These are phyloP conservation scores for Apodemia hepburni DNA, from an alignment of 2,888 invertebrate genomes.

Conservation along the genomic window DNA sequence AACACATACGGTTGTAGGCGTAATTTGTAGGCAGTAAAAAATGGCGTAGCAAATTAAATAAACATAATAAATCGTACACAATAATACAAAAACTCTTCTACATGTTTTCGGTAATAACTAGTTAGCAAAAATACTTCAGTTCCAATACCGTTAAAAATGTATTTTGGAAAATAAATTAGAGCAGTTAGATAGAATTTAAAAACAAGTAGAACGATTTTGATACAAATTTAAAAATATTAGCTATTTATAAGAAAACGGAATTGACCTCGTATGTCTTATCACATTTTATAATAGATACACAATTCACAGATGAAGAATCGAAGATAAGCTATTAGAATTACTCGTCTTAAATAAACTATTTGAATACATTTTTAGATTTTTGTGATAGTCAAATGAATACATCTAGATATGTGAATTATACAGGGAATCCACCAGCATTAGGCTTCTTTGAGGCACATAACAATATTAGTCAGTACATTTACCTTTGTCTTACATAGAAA, in stretches of 20 bases:
- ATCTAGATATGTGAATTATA: constrained; percentile 14
- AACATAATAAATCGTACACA: too few species aligned
- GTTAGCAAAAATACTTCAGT: too few species aligned
- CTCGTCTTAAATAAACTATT: neutral
- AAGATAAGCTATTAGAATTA: neutral
- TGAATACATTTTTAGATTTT: neutral
- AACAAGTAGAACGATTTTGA: too few species aligned
- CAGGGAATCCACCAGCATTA: constrained; percentile 38
- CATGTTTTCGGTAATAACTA: too few species aligned
- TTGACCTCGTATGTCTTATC: constrained; percentile 5
- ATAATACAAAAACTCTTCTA: too few species aligned
- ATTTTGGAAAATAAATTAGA: too few species aligned
- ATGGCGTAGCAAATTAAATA: too few species aligned
- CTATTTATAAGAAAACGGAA: neutral
- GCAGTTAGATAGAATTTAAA: too few species aligned
- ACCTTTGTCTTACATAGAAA: constrained; percentile 61
- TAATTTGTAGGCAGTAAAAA: too few species aligned
- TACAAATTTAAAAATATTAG: too few species aligned
- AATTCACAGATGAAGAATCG: constrained; percentile 1
- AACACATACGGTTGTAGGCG: too few species aligned
- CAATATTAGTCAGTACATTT: constrained; percentile 45
- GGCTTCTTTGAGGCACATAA: constrained; percentile 66
- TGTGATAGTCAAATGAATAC: neutral
- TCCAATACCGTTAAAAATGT: too few species aligned
- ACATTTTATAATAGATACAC: constrained; percentile 7